Evolutionary conservation across 1,140 invertebrate species (phyloP), one percentile per base, ranked within the genome.

Genomic region (Holotrichia oblita): DNA sequence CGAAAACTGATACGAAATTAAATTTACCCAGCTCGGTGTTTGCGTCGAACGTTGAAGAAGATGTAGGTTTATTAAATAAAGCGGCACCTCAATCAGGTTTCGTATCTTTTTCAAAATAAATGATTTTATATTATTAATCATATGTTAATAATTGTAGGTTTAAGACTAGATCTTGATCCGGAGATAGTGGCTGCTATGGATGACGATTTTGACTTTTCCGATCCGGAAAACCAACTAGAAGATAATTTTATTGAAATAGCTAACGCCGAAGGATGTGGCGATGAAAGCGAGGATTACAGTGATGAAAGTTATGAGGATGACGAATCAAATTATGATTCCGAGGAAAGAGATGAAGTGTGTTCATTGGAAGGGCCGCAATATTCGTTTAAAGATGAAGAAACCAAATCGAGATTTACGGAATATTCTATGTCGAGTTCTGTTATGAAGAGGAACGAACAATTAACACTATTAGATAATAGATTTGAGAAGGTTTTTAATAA

Each of bases 391-490:
- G 91, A 94, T 77, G 93, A 94, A 83, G 94, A 97, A 86, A 94
- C 93, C 0, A 96, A 95, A 86, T 96, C 96, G 0, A 88, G 93
- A 17, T 98, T 98, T 86, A 98, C 97, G 0, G 93, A 96, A 83
- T 99, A 98, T 87, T 98, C 97, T 0, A 95, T 99, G 93, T 94
- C 94, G 0, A 98, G 96, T 64, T 97, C 96, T 83, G 93, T 98
- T 0, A 95, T 99, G 3, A 89, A 90, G 77, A 91, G 97, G 81
- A 98, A 97, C 87, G 91, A 96, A 77, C 93, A 95, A 73, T 88
- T 98, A 0, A 90, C 92, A 0, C 85, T 96, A 40, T 86, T 99
- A 0, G 98, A 99, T 90, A 93, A 97, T 84, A 91, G 93, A 84
- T 99, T 99, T 90, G 97, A 99, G 88, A 76, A 76, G 34, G 73